These are phyloP conservation scores for Pseudomyrmex dendroicus DNA, from an alignment of 1,140 invertebrate genomes.

Conservation along the genomic window DNA sequence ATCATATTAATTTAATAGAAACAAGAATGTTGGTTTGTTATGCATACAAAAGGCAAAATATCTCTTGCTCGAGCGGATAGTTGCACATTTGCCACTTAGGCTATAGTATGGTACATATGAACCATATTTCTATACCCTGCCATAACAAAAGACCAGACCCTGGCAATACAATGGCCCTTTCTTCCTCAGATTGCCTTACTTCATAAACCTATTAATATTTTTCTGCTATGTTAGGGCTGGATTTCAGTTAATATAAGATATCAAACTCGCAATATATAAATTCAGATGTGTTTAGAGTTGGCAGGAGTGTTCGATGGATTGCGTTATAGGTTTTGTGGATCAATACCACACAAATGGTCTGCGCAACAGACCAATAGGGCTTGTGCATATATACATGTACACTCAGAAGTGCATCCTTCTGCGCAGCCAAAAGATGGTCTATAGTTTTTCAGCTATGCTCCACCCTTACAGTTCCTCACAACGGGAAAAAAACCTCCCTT, in stretches of 20 bases:
- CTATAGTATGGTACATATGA: constrained; percentile 63
- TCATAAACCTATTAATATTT: constrained; percentile 76
- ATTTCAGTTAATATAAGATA: constrained; percentile 70
- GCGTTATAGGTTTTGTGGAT: constrained; percentile 83
- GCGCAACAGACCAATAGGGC: constrained; percentile 79
- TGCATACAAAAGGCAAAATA: constrained; percentile 7
- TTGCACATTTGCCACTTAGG: constrained; percentile 39
- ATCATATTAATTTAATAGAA: constrained; percentile 4
- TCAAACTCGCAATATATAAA: constrained; percentile 27
- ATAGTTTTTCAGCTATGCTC: constrained; percentile 60
- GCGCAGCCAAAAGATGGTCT: constrained; percentile 75
- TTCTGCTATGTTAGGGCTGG: constrained; percentile 69
- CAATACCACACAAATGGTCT: constrained; percentile 83
- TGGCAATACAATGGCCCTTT: constrained; percentile 70
- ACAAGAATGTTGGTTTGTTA: background rate
- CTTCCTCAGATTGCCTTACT: constrained; percentile 70
- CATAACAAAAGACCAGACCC: constrained; percentile 72
- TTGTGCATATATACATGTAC: constrained; percentile 61
- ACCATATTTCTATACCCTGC: constrained; percentile 78
- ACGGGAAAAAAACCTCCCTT: constrained; percentile 68
- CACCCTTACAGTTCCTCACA: constrained; percentile 68
- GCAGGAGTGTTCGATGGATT: constrained; percentile 74
- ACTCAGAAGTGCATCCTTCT: constrained; percentile 76
- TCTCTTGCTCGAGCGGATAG: constrained; percentile 13
- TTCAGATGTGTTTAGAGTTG: constrained; percentile 42